Evolutionary conservation across 2,113 vertebrate species (phyloP).

Genomic region (Dromaius novaehollandiae): DNA sequence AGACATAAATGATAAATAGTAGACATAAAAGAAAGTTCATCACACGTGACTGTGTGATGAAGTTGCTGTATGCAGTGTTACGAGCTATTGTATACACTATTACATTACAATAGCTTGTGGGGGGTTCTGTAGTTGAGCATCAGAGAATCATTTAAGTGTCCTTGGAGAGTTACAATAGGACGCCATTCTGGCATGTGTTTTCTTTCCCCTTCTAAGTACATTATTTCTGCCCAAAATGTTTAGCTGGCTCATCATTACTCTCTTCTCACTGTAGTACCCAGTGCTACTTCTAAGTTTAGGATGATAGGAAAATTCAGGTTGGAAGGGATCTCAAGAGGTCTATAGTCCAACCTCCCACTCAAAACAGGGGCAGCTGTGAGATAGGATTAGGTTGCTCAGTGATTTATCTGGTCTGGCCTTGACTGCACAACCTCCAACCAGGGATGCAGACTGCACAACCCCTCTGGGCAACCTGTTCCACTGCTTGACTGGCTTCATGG

Average conservation of each 20-base stretch:
- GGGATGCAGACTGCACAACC: background rate
- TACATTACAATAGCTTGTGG: background rate
- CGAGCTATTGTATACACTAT: too few relatives aligned
- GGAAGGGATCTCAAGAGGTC: background rate
- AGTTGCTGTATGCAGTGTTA: background rate
- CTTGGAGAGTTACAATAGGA: background rate
- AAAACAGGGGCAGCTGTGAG: background rate
- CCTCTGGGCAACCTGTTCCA: background rate
- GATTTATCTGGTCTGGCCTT: background rate
- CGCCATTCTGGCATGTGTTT: background rate
- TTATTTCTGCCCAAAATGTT: background rate
- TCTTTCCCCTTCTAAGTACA: background rate
- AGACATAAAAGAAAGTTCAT: background rate
- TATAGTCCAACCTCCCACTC: background rate
- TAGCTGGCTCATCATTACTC: background rate
- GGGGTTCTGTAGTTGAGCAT: background rate
- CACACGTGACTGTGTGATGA: background rate
- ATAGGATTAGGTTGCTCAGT: background rate
- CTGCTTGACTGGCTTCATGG: background rate
- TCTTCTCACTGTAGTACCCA: background rate
- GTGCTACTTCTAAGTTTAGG: background rate
- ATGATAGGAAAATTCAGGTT: background rate
- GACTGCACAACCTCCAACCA: background rate
- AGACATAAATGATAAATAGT: too few relatives aligned
- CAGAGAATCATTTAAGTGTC: background rate